Conservation (phyloP, 2,797 vertebrate genomes). For the Hypotaenidia philippensis region DNA sequence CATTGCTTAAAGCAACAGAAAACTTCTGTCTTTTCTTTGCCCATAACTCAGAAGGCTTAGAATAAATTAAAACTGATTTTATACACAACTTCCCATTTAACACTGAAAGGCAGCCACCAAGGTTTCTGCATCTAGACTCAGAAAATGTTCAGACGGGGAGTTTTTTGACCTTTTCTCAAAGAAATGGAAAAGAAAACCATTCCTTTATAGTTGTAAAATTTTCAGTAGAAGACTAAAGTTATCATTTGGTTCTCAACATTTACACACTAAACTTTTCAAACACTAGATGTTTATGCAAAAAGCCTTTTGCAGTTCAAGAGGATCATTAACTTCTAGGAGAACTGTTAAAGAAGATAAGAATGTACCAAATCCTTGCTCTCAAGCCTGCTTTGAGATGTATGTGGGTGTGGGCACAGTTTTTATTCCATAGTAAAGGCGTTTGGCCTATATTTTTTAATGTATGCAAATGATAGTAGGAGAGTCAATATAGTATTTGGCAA, state of each 20-base stretch:
- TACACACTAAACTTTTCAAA: conserved; percentile 9
- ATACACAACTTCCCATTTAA: not conserved
- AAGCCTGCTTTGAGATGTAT: conserved; percentile 17
- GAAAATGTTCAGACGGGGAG: not conserved
- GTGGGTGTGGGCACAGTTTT: not conserved
- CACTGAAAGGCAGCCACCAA: not conserved
- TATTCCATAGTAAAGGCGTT: not conserved
- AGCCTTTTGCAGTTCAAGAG: not conserved
- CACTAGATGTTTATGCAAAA: conserved; percentile 20
- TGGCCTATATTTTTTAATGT: conserved; percentile 29
- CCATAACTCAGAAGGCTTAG: conserved; percentile 21
- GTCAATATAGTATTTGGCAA: conserved; percentile 33
- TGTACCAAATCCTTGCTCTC: conserved; percentile 21
- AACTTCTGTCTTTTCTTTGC: conserved; percentile 19
- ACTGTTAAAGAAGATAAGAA: conserved; percentile 66
- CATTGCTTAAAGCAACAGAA: conserved; percentile 50
- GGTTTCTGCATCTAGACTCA: not conserved
- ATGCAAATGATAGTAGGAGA: conserved; percentile 38
- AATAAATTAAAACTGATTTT: conserved; percentile 22
- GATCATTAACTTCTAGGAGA: conserved; percentile 23
- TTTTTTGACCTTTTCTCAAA: not conserved
- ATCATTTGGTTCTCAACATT: not conserved
- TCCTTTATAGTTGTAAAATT: not conserved
- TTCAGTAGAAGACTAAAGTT: not conserved
- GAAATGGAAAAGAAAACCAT: not conserved